These are phyloP conservation scores for Paratrypauchen microcephalus DNA, from an alignment of 2,797 vertebrate species.

Conservation along the genomic window DNA sequence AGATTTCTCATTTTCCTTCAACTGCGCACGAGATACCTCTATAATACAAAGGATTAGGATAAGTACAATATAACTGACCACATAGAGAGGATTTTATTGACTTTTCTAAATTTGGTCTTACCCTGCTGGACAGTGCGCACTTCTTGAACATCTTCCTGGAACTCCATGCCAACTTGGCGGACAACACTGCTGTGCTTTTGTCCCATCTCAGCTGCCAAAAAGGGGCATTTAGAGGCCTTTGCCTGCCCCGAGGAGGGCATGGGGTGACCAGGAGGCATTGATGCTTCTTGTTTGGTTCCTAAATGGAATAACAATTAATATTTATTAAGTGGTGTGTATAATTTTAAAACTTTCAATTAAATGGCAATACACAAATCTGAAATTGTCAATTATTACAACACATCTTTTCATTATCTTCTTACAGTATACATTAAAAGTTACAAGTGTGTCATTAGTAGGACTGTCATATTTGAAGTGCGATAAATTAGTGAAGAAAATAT, in stretches of 20 bases:
- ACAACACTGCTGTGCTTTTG: constrained; percentile 89
- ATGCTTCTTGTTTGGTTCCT: constrained; percentile 54
- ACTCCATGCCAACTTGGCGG: constrained; percentile 87
- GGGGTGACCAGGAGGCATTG: constrained; percentile 75
- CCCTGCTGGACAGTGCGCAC: constrained; percentile 87
- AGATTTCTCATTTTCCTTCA: constrained; percentile 52
- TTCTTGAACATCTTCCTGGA: constrained; percentile 94
- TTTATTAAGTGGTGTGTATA: not conserved
- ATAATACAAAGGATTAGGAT: not conserved
- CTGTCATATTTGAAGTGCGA: no score
- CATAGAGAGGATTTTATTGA: not conserved
- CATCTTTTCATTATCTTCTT: no score
- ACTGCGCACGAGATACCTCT: constrained; percentile 78
- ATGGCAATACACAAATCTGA: not conserved
- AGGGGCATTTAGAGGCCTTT: constrained; percentile 88
- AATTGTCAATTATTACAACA: no score
- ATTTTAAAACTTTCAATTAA: not conserved
- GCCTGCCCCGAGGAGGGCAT: constrained; percentile 69
- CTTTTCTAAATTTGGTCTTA: constrained; percentile 42
- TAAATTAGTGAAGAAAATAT: no score
- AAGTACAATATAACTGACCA: not conserved
- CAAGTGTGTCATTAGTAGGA: no score
- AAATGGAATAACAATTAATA: not conserved
- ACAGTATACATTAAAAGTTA: no score
- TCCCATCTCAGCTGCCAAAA: constrained; percentile 93